These are phyloP conservation scores for Opisthograptis luteolata DNA, from an alignment of 2,888 invertebrate species.

Conservation along the genomic window DNA sequence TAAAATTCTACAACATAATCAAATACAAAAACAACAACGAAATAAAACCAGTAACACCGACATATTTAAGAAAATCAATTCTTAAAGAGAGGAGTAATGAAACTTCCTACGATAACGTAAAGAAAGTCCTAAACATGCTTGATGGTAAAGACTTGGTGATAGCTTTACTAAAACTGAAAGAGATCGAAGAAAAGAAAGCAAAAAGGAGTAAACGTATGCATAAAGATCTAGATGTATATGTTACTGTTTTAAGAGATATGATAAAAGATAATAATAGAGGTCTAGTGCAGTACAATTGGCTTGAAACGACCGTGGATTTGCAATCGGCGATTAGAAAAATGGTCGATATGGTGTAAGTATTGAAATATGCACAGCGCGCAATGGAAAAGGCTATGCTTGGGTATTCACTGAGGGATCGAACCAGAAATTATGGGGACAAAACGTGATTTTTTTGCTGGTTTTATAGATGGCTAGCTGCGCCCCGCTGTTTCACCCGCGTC, in stretches of 20 bases:
- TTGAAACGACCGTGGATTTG: slow-evolving; percentile 61
- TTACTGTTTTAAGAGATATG: slow-evolving; percentile 58
- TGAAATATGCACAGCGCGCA: too few species aligned
- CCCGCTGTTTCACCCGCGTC: too few species aligned
- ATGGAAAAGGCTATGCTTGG: too few species aligned
- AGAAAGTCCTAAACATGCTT: slow-evolving; percentile 27
- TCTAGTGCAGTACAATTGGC: slow-evolving; percentile 63
- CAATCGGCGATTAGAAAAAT: slow-evolving; percentile 57
- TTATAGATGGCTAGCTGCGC: too few species aligned
- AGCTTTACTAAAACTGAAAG: slow-evolving; percentile 31
- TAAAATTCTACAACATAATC: not conserved
- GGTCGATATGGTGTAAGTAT: slow-evolving; percentile 59
- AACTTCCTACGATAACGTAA: not conserved
- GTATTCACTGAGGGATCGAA: too few species aligned
- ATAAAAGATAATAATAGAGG: slow-evolving; percentile 46
- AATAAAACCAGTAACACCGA: too few species aligned
- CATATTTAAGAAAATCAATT: too few species aligned
- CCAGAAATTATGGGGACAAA: too few species aligned
- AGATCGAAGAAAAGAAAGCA: not conserved
- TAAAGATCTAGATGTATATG: slow-evolving; percentile 39
- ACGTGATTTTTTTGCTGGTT: too few species aligned
- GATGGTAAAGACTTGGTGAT: slow-evolving; percentile 29
- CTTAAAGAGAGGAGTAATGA: not conserved
- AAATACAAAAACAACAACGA: not conserved
- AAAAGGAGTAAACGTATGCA: slow-evolving; percentile 8